Base-by-base conservation (phyloP, 2,113 vertebrate species). In the Takifugu bimaculatus region DNA sequence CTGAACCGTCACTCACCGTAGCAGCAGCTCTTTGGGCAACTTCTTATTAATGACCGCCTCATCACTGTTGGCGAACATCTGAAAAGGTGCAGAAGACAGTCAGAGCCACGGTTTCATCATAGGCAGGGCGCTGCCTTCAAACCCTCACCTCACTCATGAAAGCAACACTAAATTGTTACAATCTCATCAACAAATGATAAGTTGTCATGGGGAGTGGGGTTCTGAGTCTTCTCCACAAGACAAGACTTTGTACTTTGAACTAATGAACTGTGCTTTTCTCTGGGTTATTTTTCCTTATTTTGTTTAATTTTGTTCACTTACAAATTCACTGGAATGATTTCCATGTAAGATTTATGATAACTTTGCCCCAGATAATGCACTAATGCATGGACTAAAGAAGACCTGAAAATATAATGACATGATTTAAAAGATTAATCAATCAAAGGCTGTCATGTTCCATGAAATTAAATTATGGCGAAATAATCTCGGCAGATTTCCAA, bases 21-120 rank as follows among this genome's bases (percentile, higher is more conserved):
- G 89, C 59, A 99, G 88, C 76, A 99, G 93, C 83, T 99, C 96
- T 88, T 99, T 99, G 2, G 96, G 96, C 78, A 99, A 91, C 83
- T 99, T 99, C 84, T 97, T 99, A 88, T 98, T 99, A 89, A 99
- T 99, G 56, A 91, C 93, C 47, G 96, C 96, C 87, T 99, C 96
- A 15, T 99, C 96, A 0, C 93, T 98, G 91, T 95, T 99, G 83
- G 96, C 97, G 93, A 99, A 99, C 96, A 99, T 98, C 96, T 99
- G 91, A 45, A 88, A 87, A 13, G 14, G 47, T 43, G 39, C 50
- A 65, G 44, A 75, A 15, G 57, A 76, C 58, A 42, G 63, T 39
- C 35, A 39, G 4, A 39, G 35, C 29, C 7, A 32, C 7, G 29
- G 10, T 60, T 25, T 61, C 10, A 57, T 57, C 29, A 45, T 6